These are phyloP conservation scores for Acromyrmex echinatior DNA, from an alignment of 1,140 invertebrate species.

Conservation along the genomic window DNA sequence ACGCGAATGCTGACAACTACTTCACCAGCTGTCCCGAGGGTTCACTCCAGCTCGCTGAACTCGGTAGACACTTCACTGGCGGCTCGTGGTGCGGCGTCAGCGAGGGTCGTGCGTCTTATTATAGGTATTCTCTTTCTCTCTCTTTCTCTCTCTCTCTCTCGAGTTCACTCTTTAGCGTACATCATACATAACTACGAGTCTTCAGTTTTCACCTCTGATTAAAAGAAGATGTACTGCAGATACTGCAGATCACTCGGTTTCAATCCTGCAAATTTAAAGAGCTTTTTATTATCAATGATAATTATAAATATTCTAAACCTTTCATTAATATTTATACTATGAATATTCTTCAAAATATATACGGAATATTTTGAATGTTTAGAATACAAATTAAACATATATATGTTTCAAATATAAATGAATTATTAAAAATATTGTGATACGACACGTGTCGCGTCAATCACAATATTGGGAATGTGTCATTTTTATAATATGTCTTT, in stretches of 20 bases:
- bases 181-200: neutral
- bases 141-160: too few species aligned
- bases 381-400: neutral
- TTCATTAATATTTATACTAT: too few species aligned
- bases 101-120: conserved; percentile 92
- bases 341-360: too few species aligned
- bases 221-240: neutral
- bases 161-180: neutral
- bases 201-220: neutral
- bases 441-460: too few species aligned
- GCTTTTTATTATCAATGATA: neutral
- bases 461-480: too few species aligned
- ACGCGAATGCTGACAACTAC: conserved; percentile 87
- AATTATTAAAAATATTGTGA: too few species aligned
- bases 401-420: too few species aligned
- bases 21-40: conserved; percentile 92
- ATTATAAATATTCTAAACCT: neutral
- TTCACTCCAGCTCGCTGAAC: conserved; percentile 94
- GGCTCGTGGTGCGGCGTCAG: conserved; percentile 94
- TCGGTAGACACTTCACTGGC: conserved; percentile 93
- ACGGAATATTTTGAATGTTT: too few species aligned
- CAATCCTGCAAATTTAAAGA: neutral
- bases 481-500: too few species aligned
- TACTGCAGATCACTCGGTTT: neutral
- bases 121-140: conserved; percentile 76